Base-by-base conservation (phyloP, 2,888 invertebrate species). In the Thymelicus acteon region DNA sequence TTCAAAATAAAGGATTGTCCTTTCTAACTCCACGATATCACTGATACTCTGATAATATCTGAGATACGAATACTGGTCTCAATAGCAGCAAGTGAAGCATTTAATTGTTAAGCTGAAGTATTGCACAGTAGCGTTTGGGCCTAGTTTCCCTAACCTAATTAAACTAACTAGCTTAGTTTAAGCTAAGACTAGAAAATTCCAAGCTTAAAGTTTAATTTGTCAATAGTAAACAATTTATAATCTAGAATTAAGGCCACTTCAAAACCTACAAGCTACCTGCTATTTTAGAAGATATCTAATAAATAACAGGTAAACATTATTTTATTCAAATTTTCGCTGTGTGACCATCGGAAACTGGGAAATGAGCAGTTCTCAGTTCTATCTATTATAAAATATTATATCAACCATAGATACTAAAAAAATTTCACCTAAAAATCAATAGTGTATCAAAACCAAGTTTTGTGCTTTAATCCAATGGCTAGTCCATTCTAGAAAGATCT, bases 161-260 rank as follows among this genome's bases (percentile, higher is more conserved):
- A 19, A 19, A 19, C 19, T 19, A 19, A 19, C 49, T 49, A 49
- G 12, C 49, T 49, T 15, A 49, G 49, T 39, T 52, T 40, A 52
- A 19, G 39, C 52, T 40, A n/a, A 39, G 60, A 64, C 40, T 64
- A 64, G 54, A 64, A 64, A 13, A 52, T 64, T 54, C 52, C 64
- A 64, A 24, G 39, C n/a, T 40, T 54, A 40, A 19, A 13, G 54
- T 40, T 54, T 39, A 5, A 62, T n/a, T n/a, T 19, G 52, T 52
- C 52, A 52, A 52, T 52, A 52, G 15, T 52, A 52, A 19, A 52
- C 52, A 7, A 8, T 52, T 52, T 8, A 52, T 52, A 19, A 7
- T 52, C 19, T 52, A 52, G 52, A 52, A 52, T 52, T 8, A 19
- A 52, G 52, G 52, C 19, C 52, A 19, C 8, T 7, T 52, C 52